Evolutionary conservation across 2,113 vertebrate species (phyloP), one percentile per base, ranked within the genome.

Genomic region (Macrotus californicus): DNA sequence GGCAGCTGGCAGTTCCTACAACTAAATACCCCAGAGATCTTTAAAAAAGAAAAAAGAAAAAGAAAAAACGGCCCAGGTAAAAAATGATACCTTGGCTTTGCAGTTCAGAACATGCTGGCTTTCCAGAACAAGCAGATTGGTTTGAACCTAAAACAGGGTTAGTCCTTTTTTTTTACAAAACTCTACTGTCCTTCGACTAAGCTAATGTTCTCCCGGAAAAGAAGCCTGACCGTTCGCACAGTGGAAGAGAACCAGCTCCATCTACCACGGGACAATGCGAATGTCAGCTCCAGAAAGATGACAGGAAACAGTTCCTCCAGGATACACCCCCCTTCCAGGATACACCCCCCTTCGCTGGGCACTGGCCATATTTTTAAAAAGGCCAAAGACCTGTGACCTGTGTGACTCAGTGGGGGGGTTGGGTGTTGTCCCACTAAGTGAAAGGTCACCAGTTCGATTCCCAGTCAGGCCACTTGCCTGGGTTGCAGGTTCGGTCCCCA

Each of bases 181-280:
- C 2, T 70, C 29, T 41, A n/a, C 5, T 6, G 7, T 85, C 61
- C 19, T 76, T 36, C 13, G 11, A 70, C 56, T 41, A 34, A 77
- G 52, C 61, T 2, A 39, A 39, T 6, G n/a, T 21, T 76, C 8
- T 29, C 64, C 54, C 56, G 46, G 52, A 48, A 73, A 48, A 54
- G 31, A 46, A 48, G 43, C 29, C 83, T 39, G 43, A 66, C 8
- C 34, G 64, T 15, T 66, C 46, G 19, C 34, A 8, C 7, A 12
- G 26, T n/a, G 15, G 36, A 48, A n/a, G 1, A 7, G 2, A 81
- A n/a, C 9, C 31, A 6, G 31, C 24, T 29, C 24, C 1, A 4
- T 6, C 24, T 5, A 21, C 67, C 1, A 8, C 5, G 34, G 41
- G 8, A 6, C 48, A 31, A 41, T 0, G 50, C 90, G 41, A 26